These are phyloP conservation scores for Spilosoma lubricipeda DNA, from an alignment of 2,888 invertebrate species.

Conservation along the genomic window DNA sequence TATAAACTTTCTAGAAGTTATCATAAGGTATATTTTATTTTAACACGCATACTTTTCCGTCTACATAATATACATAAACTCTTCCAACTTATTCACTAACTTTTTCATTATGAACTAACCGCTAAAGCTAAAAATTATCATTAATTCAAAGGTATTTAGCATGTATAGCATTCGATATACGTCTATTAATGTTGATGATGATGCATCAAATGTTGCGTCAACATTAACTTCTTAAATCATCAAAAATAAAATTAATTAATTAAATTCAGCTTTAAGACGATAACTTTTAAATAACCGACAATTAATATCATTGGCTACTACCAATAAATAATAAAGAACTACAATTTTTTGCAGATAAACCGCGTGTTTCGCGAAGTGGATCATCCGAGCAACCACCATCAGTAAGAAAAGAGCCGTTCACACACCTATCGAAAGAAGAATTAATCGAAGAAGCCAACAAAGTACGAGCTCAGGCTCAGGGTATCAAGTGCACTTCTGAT, in stretches of 20 bases:
- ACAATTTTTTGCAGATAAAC: constrained; percentile 74
- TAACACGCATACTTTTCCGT: background rate
- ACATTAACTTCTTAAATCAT: too few species aligned
- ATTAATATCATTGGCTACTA: background rate
- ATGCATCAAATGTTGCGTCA: background rate
- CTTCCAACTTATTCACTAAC: background rate
- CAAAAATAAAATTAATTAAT: background rate
- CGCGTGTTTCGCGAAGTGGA: constrained; percentile 76
- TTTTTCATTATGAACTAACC: background rate
- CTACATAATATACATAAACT: background rate
- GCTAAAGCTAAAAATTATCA: background rate
- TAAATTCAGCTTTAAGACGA: background rate
- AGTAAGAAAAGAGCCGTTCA: constrained; percentile 86
- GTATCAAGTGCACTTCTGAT: constrained; percentile 89
- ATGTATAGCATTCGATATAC: background rate
- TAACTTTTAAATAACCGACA: background rate
- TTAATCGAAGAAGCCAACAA: constrained; percentile 92
- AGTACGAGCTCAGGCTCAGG: constrained; percentile 91
- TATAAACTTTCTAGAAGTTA: background rate
- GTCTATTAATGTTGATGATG: too few species aligned
- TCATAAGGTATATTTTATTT: background rate
- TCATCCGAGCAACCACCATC: constrained; percentile 69
- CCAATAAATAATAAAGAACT: background rate
- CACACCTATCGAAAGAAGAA: constrained; percentile 89
- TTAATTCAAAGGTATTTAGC: background rate